These are phyloP conservation scores for Acomys russatus DNA, from an alignment of 2,797 vertebrate genomes.

Conservation along the genomic window DNA sequence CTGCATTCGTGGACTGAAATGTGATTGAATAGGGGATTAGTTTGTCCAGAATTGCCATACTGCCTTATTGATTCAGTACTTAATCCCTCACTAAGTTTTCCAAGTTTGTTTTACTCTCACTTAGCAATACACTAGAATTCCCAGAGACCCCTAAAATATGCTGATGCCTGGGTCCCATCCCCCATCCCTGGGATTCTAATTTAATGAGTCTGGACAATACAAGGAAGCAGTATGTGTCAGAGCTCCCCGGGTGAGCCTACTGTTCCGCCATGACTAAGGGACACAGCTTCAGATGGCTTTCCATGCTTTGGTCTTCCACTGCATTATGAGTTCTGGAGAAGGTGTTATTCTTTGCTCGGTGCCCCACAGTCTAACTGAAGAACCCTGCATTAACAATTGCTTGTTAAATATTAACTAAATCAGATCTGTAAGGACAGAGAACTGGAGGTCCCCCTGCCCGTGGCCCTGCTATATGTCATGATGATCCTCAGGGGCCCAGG, in stretches of 20 bases:
- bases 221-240: background rate
- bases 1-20: background rate
- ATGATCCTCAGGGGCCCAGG: conserved; percentile 1
- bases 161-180: background rate
- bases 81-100: background rate
- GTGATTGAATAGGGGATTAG: background rate
- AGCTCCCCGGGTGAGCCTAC: conserved; percentile 11
- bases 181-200: background rate
- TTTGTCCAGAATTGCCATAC: conserved; percentile 9
- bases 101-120: conserved; percentile 42
- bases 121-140: background rate
- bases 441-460: background rate
- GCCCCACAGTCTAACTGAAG: background rate
- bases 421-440: conserved; percentile 27
- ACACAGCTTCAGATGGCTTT: background rate
- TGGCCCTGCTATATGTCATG: background rate
- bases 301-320: conserved; percentile 30
- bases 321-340: background rate
- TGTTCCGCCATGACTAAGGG: background rate
- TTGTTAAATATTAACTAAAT: conserved; percentile 65
- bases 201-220: conserved; percentile 15
- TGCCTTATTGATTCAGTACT: background rate
- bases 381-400: conserved; percentile 46
- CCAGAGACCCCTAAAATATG: conserved; percentile 24
- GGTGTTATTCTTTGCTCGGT: background rate